Evolutionary conservation across 2,797 vertebrate genomes (phyloP), one percentile per base, ranked within the genome.

Genomic region (Sebastes kiyomatsui): DNA sequence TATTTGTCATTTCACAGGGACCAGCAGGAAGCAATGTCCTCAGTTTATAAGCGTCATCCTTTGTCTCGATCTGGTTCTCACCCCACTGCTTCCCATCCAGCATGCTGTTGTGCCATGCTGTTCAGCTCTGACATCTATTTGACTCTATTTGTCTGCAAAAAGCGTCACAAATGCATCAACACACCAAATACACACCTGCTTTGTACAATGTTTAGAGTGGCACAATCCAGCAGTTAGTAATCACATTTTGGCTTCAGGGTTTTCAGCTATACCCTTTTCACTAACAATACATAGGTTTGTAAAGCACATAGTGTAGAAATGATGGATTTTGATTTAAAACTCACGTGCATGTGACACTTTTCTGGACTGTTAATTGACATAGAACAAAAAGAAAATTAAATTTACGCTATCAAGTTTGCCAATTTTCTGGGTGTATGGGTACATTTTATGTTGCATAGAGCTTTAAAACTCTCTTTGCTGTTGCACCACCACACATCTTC

Each of bases 11-110:
- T 46, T 70, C 46, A 38, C 56, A 74, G 33, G 16, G 58, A 87
- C 65, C 83, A 79, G 79, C 76, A 70, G 64, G 77, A 81, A 71
- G 23, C 30, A 33, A 23, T 81, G 77, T 84, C 76, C 79, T 86
- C 80, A 22, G 49, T 80, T 23, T 46, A 22, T 22, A 58, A 68
- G 80, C 81, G 75, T 80, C 79, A 70, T 70, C 35, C 33, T 81
- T 74, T 71, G 49, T 74, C 25, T 84, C 38, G 13, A 20, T 70
- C 79, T 71, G 49, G 27, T 72, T 80, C 75, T 86, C 77, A 72
- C 69, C 67, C 42, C 49, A 20, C 65, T 87, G 76, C 46, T 71
- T 68, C 28, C 71, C 35, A 58, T 65, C 49, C 27, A 60, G 28
- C 70, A 62, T 32, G n/a, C 79, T 79, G 68, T 27, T 20, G 6